Base-by-base conservation (phyloP, 2,797 vertebrate genomes). In the Crypturellus tataupa region DNA sequence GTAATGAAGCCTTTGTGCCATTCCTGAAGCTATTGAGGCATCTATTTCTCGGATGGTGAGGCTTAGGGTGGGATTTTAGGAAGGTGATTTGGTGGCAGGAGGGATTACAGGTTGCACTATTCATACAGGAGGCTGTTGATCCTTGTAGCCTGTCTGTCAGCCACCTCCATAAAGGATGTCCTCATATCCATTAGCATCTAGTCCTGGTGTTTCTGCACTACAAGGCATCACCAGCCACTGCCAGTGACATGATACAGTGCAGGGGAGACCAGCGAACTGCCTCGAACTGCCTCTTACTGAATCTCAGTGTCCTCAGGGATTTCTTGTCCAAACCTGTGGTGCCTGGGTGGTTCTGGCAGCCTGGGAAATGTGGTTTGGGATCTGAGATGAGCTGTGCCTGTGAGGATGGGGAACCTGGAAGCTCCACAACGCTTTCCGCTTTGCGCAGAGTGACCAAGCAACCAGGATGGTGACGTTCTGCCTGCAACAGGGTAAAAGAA, bases 81-180 rank as follows among this genome's bases (percentile, higher is more conserved):
- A 21, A 21, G 35, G 24, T 23, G 0, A 0, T 3, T 29, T 24
- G 63, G 2, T 55, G 68, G 42, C 58, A 80, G 76, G 21, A 27
- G 33, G 63, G 42, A 19, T 25, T 11, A 17, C 35, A 56, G 40
- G 42, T 18, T 59, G 17, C 49, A 4, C 23, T 27, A 49, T 29
- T 62, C 80, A 33, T 4, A 1, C 44, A 20, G 69, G n/a, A 90
- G 51, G 10, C 33, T 35, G 59, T 20, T 8, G 44, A 60, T 51
- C 47, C 35, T 53, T 0, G 0, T 24, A 2, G 9, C 7, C 0
- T 1, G 11, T 33, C 71, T 1, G 0, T 47, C 67, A 10, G 7
- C n/a, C 1, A 0, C 24, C 33, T 24, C 40, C 2, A 0, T 53
- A 51, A 71, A 56, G 10, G 2, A 21, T 5, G 23, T 24, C 67